Base-by-base conservation (phyloP, 2,888 invertebrate species). In the Hedychridium roseum region DNA sequence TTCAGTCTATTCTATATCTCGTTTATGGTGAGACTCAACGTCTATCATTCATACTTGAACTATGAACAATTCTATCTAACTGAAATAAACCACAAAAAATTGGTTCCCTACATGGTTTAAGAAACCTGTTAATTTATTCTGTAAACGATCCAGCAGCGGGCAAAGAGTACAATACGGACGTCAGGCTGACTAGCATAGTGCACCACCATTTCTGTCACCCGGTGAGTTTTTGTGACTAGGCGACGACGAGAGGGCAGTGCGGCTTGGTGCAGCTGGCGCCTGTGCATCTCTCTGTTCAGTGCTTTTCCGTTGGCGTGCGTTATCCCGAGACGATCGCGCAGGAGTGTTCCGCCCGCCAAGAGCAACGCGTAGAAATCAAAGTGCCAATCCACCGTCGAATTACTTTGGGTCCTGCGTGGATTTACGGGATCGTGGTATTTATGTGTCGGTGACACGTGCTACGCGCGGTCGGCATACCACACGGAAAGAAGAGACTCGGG, bases 191-290 rank as follows among this genome's bases (percentile, higher is more conserved):
- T 51, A 60, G 48, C 57, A 57, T 39, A 39, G 70, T 71, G 36
- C 40, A 54, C 64, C 64, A 60, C 70, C 71, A 69, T 71, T 68
- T 64, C 66, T 68, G 70, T 71, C 67, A 66, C 57, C 67, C 58
- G 60, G 50, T 48, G 54, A 65, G 64, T 68, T 67, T 68, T 67
- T 65, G 64, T 58, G 54, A 60, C 56, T 57, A 54, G 61, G 53
- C 59, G 67, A 56, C 56, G 50, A 57, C 54, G 54, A 59, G 58
- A 54, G 56, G 54, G 44, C 53, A 65, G 62, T 55, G 51, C 55
- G 51, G 59, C 54, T 60, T 57, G 57, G 64, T 70, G 64, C 62
- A 60, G 57, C 57, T 61, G 50, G 49, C 41, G 56, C 50, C 43
- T 45, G 57, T 50, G 49, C 37, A 55, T 61, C 51, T 47, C 40